These are phyloP conservation scores for Athalia cordata DNA, from an alignment of 2,888 invertebrate genomes.

Conservation along the genomic window DNA sequence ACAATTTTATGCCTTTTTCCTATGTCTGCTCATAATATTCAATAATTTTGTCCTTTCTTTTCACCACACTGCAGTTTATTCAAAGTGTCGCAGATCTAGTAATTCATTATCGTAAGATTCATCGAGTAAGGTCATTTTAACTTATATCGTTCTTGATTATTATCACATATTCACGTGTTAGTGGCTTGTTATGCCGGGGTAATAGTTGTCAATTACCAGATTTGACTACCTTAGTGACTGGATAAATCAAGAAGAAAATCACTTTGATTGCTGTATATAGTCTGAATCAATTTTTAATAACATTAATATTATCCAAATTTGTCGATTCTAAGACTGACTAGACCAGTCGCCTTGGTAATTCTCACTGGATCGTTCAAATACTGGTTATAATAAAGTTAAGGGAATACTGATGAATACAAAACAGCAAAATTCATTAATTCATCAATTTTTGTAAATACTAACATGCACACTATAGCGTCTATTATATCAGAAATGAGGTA, in stretches of 20 bases:
- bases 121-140: conserved; percentile 34
- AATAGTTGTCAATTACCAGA: conserved; percentile 14
- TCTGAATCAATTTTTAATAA: conserved; percentile 2
- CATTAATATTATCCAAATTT: conserved; percentile 1
- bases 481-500: conserved; percentile 25
- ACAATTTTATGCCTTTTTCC: conserved; percentile 22
- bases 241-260: not conserved
- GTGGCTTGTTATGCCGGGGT: conserved; percentile 16
- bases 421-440: conserved; percentile 8
- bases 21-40: conserved; percentile 22
- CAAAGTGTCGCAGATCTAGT: not conserved
- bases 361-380: conserved; percentile 41
- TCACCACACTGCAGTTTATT: conserved; percentile 3
- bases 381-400: conserved; percentile 33
- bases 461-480: conserved; percentile 23
- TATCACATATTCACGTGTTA: conserved; percentile 18
- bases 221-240: not conserved
- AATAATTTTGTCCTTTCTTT: conserved; percentile 2
- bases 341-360: conserved; percentile 33
- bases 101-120: conserved; percentile 22
- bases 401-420: conserved; percentile 20
- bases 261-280: conserved; percentile 4
- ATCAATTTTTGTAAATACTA: conserved; percentile 25
- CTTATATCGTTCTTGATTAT: conserved; percentile 23
- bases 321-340: conserved; percentile 33